Evolutionary conservation across 2,888 invertebrate species (phyloP), one percentile per base, ranked within the genome.

Genomic region (Agrochola macilenta): DNA sequence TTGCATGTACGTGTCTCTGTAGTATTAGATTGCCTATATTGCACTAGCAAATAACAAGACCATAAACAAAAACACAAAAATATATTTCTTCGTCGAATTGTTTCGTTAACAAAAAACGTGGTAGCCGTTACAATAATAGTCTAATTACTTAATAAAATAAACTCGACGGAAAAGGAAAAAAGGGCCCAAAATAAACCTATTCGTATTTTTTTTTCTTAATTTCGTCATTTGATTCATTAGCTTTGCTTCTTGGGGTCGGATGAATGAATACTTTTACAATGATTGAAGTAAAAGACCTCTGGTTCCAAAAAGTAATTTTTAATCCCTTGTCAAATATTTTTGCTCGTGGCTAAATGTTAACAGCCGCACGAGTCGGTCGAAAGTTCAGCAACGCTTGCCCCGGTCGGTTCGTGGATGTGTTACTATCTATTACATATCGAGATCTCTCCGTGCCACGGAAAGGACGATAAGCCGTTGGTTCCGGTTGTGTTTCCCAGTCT

Each of bases 151-250:
- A 46, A 35, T 26, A 60, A 72, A 60, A 70, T 79, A 58, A 79
- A 54, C 35, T 73, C 17, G 14, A 26, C 4, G 12, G 9, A 52
- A 17, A 23, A 60, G 14, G 14, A 65, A 76, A 61, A 72, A 30
- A 9, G n/a, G 12, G 2, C 11, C 46, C 57, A 43, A 69, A 81
- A 79, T 81, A 81, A 81, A 52, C 49, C 3, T 35, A 26, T 26
- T 80, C 46, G 43, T 79, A 58, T 61, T n/a, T 60, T 35, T 52
- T 72, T 60, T n/a, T n/a, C n/a, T n/a, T n/a, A n/a, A n/a, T n/a
- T n/a, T n/a, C n/a, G n/a, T n/a, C n/a, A n/a, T 77, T 68, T 74
- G 8, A 63, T 49, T 75, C 57, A 80, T 80, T 69, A 52, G 26
- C 17, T 80, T 63, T 30, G 30, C 26, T 43, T 52, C 17, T n/a